A percentile compares a stretch with the other conserved stretches of the same genome.
Evolutionary conservation across 53 echinoderm and acorn worm genomes (phyloP).

Genomic region (Astropecten irregularis): DNA sequence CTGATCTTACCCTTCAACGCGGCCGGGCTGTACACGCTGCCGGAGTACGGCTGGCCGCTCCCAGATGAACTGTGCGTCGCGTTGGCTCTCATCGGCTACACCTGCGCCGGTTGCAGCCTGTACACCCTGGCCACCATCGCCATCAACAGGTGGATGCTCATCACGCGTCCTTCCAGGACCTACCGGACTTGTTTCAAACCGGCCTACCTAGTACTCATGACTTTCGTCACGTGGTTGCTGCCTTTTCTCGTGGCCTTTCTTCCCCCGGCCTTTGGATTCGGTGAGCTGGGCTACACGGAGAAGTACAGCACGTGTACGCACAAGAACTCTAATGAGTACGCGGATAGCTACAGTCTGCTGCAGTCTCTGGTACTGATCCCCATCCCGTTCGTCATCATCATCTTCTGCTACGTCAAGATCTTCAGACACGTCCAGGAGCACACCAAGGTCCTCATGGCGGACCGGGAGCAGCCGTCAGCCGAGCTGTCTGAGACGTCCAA

Average conservation of each 20-base stretch:
- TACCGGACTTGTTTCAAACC: constrained; percentile 60
- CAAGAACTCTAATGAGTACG: constrained; percentile 64
- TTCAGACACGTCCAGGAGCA: constrained; percentile 71
- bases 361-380: constrained; percentile 74
- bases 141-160: constrained; percentile 81
- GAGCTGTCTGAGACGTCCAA: constrained; percentile 58
- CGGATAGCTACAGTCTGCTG: constrained; percentile 78
- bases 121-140: constrained; percentile 85
- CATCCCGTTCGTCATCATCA: constrained; percentile 67
- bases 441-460: constrained; percentile 61
- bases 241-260: constrained; percentile 71
- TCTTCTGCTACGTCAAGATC: constrained; percentile 79
- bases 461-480: constrained; percentile 36
- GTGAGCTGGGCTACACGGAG: constrained; percentile 76
- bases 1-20: constrained; percentile 67
- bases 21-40: constrained; percentile 63
- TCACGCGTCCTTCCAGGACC: constrained; percentile 61
- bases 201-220: constrained; percentile 62
- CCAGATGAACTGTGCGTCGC: constrained; percentile 70
- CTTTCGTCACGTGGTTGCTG: constrained; percentile 67
- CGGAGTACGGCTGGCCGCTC: constrained; percentile 66
- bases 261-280: constrained; percentile 75
- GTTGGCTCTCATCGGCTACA: constrained; percentile 66
- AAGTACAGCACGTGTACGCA: constrained; percentile 88
- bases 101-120: constrained; percentile 81